A percentile compares a stretch with the other conserved stretches of the same genome.
These are phyloP conservation scores for Pygocentrus nattereri DNA, from an alignment of 2,797 vertebrate genomes.

Conservation along the genomic window DNA sequence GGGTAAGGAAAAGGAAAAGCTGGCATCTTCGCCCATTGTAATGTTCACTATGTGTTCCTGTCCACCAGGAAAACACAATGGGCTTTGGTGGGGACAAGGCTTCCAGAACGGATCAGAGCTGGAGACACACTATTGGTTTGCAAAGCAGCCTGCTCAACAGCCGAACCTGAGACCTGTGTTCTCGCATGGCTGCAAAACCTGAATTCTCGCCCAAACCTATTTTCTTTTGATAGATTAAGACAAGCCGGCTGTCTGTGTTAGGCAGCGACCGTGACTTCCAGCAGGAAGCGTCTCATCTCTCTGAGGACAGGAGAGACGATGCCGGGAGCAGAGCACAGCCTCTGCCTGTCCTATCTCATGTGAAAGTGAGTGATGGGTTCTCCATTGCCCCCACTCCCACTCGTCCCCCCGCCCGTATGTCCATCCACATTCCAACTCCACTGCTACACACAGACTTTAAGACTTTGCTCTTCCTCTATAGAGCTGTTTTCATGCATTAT, in stretches of 20 bases:
- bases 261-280: constrained; percentile 61
- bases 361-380: constrained; percentile 24
- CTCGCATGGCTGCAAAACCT: neutral
- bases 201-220: neutral
- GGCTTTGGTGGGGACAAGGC: neutral
- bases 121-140: neutral
- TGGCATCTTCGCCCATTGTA: no score
- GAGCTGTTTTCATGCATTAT: no score
- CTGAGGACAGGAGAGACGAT: constrained; percentile 49
- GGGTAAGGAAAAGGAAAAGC: no score
- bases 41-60: neutral
- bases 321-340: constrained; percentile 47
- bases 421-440: neutral
- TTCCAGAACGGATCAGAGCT: neutral
- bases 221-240: constrained; percentile 60
- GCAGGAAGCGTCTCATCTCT: constrained; percentile 64
- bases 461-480: neutral
- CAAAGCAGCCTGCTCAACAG: neutral
- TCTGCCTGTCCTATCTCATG: constrained; percentile 20
- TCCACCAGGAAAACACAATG: neutral
- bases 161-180: neutral
- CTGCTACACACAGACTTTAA: neutral
- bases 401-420: neutral
- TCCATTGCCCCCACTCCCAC: constrained; percentile 9
- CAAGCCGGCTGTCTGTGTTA: constrained; percentile 58